Base-by-base conservation (phyloP, 2,888 invertebrate genomes). In the Drosophila mimetica region DNA sequence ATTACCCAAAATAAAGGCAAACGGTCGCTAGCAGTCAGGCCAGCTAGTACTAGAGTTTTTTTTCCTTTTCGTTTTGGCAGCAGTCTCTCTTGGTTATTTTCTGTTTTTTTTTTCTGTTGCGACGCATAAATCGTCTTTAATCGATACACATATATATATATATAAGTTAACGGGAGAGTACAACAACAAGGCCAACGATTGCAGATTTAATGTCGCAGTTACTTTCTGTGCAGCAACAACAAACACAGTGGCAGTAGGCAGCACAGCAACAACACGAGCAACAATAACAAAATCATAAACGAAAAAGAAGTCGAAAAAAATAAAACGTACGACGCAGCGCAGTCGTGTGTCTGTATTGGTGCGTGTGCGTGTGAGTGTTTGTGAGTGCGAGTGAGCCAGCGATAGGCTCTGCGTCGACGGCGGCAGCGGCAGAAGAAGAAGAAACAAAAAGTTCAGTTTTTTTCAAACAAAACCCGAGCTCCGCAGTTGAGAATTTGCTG, bases 121-220 rank as follows among this genome's bases (percentile, higher is more conserved):
- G 70, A 47, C 65, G 75, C 65, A 77, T 79, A 82, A 86, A 79
- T 79, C 42, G 28, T 42, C 28, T 36, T 76, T 81, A 86, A 79
- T 85, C 83, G 77, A 81, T 59, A 81, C 16, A 36, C 8, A 37
- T 37, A 36, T 36, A 36, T 36, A 37, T 37, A 20, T 39, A 39
- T 57, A 81, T 44, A 80, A 75, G 36, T 67, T 22, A 42, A 67
- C 53, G 53, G 52, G 7, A 20, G 42, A 36, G 9, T 36, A 37
- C 28, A 18, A 54, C 30, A 37, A 32, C 28, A 36, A 64, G 14
- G 9, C 25, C 25, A 16, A 25, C 44, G 34, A 58, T 51, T 69
- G 44, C 69, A 79, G 73, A 85, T 66, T 83, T 83, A 67, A 84
- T 85, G 87, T 85, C 84, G 84, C 84, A 85, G 84, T 85, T 86